A percentile compares a stretch with the other conserved stretches of the same genome.
Conservation (phyloP, 2,113 vertebrate species). For the Abramis brama region DNA sequence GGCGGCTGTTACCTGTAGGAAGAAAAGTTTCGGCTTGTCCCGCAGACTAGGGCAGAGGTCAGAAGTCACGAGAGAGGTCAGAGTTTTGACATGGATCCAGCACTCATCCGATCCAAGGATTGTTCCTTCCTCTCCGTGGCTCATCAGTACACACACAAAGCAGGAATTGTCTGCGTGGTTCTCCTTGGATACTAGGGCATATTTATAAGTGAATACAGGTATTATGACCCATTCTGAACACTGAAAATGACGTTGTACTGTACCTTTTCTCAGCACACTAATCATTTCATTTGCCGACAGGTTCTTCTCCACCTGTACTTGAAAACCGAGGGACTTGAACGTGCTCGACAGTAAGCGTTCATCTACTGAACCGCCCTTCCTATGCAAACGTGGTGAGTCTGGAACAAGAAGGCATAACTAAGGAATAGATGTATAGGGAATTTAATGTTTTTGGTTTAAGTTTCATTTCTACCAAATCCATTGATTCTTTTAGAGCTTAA, state of each 20-base stretch:
- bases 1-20: slow-evolving; percentile 5
- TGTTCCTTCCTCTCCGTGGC: slow-evolving; percentile 18
- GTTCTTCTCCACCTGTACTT: slow-evolving; percentile 18
- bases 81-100: slow-evolving; percentile 4
- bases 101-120: slow-evolving; percentile 19
- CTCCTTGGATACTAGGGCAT: neutral
- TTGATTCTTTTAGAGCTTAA: neutral
- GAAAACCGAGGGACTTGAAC: slow-evolving; percentile 19
- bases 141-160: slow-evolving; percentile 42
- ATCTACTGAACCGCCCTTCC: slow-evolving; percentile 6
- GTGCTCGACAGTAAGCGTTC: neutral
- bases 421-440: neutral
- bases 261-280: neutral
- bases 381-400: neutral
- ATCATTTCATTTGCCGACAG: slow-evolving; percentile 20
- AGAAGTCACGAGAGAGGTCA: slow-evolving; percentile 28
- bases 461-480: neutral
- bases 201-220: neutral
- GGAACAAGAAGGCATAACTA: neutral
- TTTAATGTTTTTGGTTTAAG: neutral
- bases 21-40: slow-evolving; percentile 30
- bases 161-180: slow-evolving; percentile 33
- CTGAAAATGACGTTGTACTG: neutral
- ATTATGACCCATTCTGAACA: neutral
- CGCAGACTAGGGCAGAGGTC: slow-evolving; percentile 22